Evolutionary conservation across 2,797 vertebrate species (phyloP), one percentile per base, ranked within the genome.

Genomic region (Mico argentatus): DNA sequence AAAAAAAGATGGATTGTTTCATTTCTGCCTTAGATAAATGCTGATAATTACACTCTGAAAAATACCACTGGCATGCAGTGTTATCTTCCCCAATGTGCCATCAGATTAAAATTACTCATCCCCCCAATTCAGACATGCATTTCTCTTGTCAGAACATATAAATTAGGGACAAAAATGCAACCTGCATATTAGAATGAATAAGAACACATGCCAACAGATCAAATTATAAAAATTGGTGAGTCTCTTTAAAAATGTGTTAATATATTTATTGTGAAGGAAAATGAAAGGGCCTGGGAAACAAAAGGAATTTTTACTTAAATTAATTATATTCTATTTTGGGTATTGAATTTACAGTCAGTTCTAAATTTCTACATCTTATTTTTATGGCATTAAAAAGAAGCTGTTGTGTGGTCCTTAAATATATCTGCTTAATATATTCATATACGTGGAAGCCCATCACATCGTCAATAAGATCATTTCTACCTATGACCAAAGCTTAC

Each of bases 1-100:
- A 94, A 80, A 84, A 72, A 90, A 96, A 73, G 72, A 96, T 96
- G 93, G 97, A 97, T 96, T 96, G 97, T 96, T 94, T 96, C 91
- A 95, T 98, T 98, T 97, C 48, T 95, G 95, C 82, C 86, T 94
- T 88, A 94, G 50, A 94, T 94, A 95, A 97, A 93, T 70, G 87
- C 80, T 93, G 67, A 94, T 96, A 96, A 91, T 86, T 87, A 81
- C 48, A 93, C 20, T 93, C 52, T 77, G 77, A 85, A 95, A 96
- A 96, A 75, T 82, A 88, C 59, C 50, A 72, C 94, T 64, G 27
- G 61, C 64, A 92, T 61, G 81, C 36, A 88, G 4, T 88, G 24
- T 91, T 83, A 96, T 97, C 36, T 96, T 79, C 93, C 64, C 86
- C 48, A 72, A 52, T 44, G 64, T 92, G 55, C 59, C 36, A 94